phyloP scores from a whole-genome alignment of 2,797 vertebrate genomes.

The Melanotaenia maccullochi region DNA sequence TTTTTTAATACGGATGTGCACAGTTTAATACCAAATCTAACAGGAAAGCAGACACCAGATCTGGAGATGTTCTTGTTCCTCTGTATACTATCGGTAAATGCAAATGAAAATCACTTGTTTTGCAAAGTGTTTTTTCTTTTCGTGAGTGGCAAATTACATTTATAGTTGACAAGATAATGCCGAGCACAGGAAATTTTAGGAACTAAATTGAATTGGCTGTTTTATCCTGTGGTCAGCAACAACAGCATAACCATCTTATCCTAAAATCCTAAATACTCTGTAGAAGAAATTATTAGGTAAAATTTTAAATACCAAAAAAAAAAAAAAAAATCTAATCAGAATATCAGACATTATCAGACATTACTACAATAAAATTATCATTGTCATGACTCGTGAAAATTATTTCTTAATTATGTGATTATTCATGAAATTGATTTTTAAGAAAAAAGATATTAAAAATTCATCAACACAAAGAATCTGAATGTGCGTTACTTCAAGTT shows the following conservation, averaged over 20 bases:
- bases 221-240: background rate
- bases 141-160: background rate
- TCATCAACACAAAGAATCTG: background rate
- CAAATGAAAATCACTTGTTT: background rate
- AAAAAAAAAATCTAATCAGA: background rate
- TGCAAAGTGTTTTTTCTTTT: background rate
- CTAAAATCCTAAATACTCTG: background rate
- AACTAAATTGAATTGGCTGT: background rate
- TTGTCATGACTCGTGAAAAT: background rate
- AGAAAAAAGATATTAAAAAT: background rate
- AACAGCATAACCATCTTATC: background rate
- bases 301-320: background rate
- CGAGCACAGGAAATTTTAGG: background rate
- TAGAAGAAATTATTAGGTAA: background rate
- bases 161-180: background rate
- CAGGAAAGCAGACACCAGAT: conserved; percentile 27
- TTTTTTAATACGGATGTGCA: conserved; percentile 24
- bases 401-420: background rate
- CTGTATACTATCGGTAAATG: background rate
- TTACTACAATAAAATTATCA: background rate
- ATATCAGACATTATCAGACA: background rate
- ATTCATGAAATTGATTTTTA: background rate
- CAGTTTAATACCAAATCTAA: conserved; percentile 10
- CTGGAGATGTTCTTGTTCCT: conserved; percentile 26
- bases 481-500: background rate